These are phyloP conservation scores for Lochmaea crataegi DNA, from an alignment of 2,888 invertebrate genomes.

Conservation along the genomic window DNA sequence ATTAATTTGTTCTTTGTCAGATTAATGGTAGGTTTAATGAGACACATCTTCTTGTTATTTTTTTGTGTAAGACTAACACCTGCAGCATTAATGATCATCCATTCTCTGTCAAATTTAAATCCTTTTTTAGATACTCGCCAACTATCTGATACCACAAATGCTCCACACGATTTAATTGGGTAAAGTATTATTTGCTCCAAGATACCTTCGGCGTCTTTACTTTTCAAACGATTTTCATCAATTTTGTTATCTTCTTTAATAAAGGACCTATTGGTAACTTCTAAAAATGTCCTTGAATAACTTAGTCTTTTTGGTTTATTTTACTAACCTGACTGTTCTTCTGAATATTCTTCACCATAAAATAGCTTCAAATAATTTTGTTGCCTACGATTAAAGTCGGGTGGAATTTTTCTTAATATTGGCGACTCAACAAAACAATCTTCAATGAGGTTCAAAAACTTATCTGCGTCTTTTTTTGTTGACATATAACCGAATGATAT, in stretches of 20 bases:
- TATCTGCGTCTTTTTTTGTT: conserved; percentile 76
- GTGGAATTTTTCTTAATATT: conserved; percentile 55
- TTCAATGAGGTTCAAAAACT: conserved; percentile 78
- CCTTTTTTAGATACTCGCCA: conserved; percentile 85
- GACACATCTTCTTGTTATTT: conserved; percentile 80
- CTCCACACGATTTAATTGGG: conserved; percentile 92
- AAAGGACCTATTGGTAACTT: not conserved
- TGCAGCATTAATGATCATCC: conserved; percentile 89
- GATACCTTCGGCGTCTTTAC: conserved; percentile 42
- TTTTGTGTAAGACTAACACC: conserved; percentile 92
- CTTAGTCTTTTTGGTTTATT: not conserved
- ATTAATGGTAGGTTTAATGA: conserved; percentile 80
- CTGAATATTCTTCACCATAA: not conserved
- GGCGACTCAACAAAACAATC: conserved; percentile 77
- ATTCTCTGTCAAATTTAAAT: conserved; percentile 88
- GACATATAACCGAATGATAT: conserved; percentile 95
- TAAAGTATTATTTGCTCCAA: conserved; percentile 72
- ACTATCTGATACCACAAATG: conserved; percentile 72
- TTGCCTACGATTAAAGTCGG: conserved; percentile 25
- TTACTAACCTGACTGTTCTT: conserved; percentile 7
- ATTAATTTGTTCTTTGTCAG: conserved; percentile 68
- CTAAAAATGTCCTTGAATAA: not conserved
- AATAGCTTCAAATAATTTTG: conserved; percentile 31
- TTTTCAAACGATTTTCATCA: not conserved
- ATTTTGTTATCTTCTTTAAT: not conserved